phyloP scores from a whole-genome alignment of 2,888 invertebrate genomes.

The Amphipyra tragopoginis region DNA sequence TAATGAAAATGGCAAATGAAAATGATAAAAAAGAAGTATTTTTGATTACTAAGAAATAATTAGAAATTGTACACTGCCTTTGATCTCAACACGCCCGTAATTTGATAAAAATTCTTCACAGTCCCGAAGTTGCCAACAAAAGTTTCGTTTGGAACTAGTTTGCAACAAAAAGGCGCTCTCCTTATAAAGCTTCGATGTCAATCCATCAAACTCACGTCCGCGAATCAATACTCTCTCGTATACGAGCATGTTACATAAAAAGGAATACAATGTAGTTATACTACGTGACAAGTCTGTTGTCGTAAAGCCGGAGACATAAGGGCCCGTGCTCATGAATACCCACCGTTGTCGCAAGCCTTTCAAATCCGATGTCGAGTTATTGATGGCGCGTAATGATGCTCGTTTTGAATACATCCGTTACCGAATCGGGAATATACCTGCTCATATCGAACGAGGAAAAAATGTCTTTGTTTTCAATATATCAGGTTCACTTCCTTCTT shows the following conservation, averaged over 20 bases:
- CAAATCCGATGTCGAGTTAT: constrained; percentile 65
- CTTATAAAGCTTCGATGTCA: constrained; percentile 30
- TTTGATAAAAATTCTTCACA: constrained; percentile 11
- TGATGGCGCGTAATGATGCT: constrained; percentile 71
- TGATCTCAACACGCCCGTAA: constrained; percentile 20
- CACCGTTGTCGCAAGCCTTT: constrained; percentile 57
- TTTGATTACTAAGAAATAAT: background rate
- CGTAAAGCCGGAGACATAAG: constrained; percentile 67
- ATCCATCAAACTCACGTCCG: constrained; percentile 50
- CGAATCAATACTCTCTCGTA: constrained; percentile 54
- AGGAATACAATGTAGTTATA: constrained; percentile 61
- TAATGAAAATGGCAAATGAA: background rate
- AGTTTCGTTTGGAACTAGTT: constrained; percentile 30
- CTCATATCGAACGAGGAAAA: constrained; percentile 52
- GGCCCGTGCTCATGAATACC: constrained; percentile 42
- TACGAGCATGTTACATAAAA: constrained; percentile 57
- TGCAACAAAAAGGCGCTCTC: constrained; percentile 10
- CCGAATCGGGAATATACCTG: constrained; percentile 50
- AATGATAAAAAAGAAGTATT: too few relatives aligned
- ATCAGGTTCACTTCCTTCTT: constrained; percentile 49
- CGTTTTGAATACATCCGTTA: constrained; percentile 61
- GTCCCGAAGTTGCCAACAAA: constrained; percentile 12
- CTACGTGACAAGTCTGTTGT: constrained; percentile 66
- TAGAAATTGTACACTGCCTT: constrained; percentile 9
- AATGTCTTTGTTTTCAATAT: constrained; percentile 60